Evolutionary conservation across 2,113 vertebrate species (phyloP).

Genomic region (Danionella cerebrum): DNA sequence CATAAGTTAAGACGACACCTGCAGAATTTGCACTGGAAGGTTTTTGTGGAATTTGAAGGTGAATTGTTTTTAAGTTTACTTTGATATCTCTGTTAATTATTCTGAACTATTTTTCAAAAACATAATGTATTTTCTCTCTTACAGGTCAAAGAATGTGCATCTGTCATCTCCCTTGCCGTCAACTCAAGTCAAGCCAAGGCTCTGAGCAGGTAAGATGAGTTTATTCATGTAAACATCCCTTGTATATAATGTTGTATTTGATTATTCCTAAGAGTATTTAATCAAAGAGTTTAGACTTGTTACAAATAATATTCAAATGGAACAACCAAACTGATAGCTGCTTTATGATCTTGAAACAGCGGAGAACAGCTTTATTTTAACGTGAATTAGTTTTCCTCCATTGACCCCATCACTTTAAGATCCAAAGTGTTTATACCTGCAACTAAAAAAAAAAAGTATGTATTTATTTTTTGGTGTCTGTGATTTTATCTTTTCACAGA

Average conservation of each 20-base stretch:
- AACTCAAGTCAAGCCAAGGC: slow-evolving; percentile 69
- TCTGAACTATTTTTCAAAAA: background rate
- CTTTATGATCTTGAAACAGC: no score
- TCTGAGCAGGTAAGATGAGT: slow-evolving; percentile 69
- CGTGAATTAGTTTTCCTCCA: no score
- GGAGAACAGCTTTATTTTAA: background rate
- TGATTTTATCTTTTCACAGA: slow-evolving; percentile 49
- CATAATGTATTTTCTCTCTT: background rate
- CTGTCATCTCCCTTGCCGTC: slow-evolving; percentile 84
- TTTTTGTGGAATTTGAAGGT: slow-evolving; percentile 96
- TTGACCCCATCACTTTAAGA: no score
- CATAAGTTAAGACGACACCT: slow-evolving; percentile 87
- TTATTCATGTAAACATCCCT: background rate
- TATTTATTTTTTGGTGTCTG: background rate
- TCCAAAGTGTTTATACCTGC: background rate
- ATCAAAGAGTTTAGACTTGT: no score
- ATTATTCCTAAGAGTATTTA: no score
- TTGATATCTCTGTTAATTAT: background rate
- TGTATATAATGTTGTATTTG: background rate
- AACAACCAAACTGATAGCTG: no score
- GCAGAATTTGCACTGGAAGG: slow-evolving; percentile 96
- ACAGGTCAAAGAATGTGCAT: slow-evolving; percentile 94
- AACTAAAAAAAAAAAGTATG: background rate
- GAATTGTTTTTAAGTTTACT: slow-evolving; percentile 21
- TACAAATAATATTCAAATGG: no score